Evolutionary conservation across 2,888 invertebrate genomes (phyloP).

Genomic region (Leptopilina myrica): DNA sequence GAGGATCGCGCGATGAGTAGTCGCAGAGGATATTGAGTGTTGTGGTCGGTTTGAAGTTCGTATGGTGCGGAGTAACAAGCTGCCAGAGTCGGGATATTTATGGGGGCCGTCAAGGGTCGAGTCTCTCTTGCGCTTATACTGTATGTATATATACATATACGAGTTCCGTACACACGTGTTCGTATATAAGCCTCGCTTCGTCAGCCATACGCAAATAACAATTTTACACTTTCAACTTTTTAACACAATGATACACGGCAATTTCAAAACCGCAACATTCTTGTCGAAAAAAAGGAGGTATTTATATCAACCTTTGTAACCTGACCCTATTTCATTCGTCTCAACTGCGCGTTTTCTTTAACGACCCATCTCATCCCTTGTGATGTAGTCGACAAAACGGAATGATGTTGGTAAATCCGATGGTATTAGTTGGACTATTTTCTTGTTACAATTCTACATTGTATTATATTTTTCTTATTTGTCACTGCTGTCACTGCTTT

Average conservation of each 20-base stretch:
- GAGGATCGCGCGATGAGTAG: conserved; percentile 55
- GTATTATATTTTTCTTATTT: no score
- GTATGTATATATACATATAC: conserved; percentile 9
- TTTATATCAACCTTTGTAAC: no score
- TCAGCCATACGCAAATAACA: conserved; percentile 61
- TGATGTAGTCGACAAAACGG: no score
- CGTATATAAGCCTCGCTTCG: background rate
- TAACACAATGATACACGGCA: conserved; percentile 52
- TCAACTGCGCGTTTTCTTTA: no score
- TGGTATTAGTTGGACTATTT: no score
- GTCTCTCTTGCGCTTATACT: conserved; percentile 50
- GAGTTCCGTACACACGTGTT: conserved; percentile 26
- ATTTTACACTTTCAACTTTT: conserved; percentile 65
- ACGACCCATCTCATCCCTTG: no score
- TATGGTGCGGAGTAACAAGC: conserved; percentile 73
- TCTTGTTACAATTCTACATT: no score
- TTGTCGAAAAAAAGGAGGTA: background rate
- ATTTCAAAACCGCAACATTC: conserved; percentile 41
- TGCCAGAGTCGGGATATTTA: conserved; percentile 74
- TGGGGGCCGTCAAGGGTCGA: conserved; percentile 73
- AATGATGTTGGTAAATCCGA: no score
- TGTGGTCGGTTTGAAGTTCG: conserved; percentile 71
- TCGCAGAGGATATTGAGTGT: conserved; percentile 67
- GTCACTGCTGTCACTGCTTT: no score
- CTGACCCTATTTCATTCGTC: no score